A percentile compares a stretch with the other conserved stretches of the same genome.
These are phyloP conservation scores for Nasua narica DNA, from an alignment of 2,797 vertebrate species.

Conservation along the genomic window DNA sequence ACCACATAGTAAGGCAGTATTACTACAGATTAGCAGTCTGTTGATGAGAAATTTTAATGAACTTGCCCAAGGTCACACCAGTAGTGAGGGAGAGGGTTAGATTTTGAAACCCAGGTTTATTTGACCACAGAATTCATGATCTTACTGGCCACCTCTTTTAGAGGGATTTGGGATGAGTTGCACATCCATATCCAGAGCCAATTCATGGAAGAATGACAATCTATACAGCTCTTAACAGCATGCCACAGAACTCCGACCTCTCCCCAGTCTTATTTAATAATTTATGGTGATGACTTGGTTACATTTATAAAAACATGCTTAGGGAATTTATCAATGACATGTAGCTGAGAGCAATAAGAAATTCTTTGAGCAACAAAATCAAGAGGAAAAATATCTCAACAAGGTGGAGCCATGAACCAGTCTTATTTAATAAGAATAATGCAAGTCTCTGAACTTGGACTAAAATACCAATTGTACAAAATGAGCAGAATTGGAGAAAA, in stretches of 20 bases:
- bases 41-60: background rate
- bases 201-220: background rate
- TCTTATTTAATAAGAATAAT: background rate
- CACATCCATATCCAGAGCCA: background rate
- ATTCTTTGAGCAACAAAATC: background rate
- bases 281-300: slow-evolving; percentile 7
- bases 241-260: background rate
- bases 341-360: background rate
- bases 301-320: background rate
- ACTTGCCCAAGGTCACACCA: background rate
- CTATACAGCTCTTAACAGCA: background rate
- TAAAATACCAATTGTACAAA: background rate
- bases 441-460: background rate
- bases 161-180: background rate
- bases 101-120: slow-evolving; percentile 7
- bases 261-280: background rate
- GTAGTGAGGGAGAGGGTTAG: background rate
- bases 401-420: background rate
- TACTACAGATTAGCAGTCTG: background rate
- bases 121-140: background rate
- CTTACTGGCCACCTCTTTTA: background rate
- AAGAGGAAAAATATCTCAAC: background rate
- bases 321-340: background rate
- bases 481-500: background rate
- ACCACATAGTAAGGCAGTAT: background rate